These are phyloP conservation scores for Ganaspis sp. DNA, from an alignment of 1,140 invertebrate species.

Conservation along the genomic window DNA sequence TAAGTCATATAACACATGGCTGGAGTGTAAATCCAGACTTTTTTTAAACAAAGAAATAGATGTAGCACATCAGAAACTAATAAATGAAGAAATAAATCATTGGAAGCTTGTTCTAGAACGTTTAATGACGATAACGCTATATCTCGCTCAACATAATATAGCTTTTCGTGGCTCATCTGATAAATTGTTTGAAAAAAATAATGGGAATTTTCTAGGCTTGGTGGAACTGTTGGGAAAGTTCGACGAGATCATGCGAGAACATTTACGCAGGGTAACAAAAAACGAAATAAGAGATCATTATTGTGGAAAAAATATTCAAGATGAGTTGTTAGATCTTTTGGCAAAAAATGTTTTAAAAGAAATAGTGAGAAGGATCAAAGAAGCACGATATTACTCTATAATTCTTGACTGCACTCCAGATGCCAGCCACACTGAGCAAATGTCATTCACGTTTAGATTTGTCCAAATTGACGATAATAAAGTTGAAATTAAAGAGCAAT, in stretches of 20 bases:
- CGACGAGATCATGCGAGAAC: constrained; percentile 25
- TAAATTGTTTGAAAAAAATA: constrained; percentile 7
- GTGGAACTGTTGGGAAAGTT: constrained; percentile 20
- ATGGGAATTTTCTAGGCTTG: constrained; percentile 32
- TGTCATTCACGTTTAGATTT: background rate
- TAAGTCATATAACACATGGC: background rate
- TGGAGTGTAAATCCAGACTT: too few species aligned
- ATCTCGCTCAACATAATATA: constrained; percentile 9
- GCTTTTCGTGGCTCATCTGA: constrained; percentile 9
- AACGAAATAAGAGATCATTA: background rate
- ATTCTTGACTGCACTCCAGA: constrained; percentile 37
- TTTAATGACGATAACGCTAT: background rate
- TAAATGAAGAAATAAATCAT: too few species aligned
- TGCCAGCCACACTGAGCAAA: constrained; percentile 28
- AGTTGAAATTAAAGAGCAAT: constrained; percentile 10
- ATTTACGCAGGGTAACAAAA: background rate
- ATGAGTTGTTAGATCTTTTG: constrained; percentile 17
- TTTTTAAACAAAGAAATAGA: too few species aligned
- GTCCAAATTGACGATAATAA: constrained; percentile 16
- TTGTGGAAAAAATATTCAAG: constrained; percentile 2
- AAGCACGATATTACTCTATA: constrained; percentile 14
- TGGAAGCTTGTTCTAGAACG: too few species aligned
- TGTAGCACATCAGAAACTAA: too few species aligned
- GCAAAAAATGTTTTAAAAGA: background rate
- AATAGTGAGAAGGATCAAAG: background rate